Evolutionary conservation across 2,888 invertebrate species (phyloP).

Genomic region (Cremastinae sp.): DNA sequence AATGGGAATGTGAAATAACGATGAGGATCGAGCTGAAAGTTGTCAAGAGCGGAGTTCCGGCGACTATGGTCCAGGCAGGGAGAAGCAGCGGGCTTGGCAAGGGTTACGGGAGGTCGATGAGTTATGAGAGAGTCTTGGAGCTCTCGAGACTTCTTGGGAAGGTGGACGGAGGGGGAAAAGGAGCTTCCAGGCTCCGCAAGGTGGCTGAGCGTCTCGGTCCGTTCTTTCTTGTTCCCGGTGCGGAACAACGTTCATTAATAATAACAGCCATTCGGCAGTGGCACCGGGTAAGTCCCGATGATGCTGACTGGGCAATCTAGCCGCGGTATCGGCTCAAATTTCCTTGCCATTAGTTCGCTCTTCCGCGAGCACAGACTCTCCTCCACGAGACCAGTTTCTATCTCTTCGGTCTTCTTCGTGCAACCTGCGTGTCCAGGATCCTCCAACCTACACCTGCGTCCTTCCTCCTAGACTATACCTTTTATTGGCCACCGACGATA

Average conservation of each 20-base stretch:
- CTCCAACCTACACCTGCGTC: too few relatives aligned
- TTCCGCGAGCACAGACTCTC: conserved; percentile 19
- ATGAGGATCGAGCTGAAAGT: conserved; percentile 6
- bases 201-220: conserved; percentile 44
- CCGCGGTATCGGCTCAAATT: conserved; percentile 67
- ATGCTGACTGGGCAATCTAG: conserved; percentile 64
- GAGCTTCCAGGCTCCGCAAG: conserved; percentile 44
- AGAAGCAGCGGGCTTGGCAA: conserved; percentile 11
- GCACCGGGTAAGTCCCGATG: conserved; percentile 49
- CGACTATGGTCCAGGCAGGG: conserved; percentile 25
- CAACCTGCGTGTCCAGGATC: too few relatives aligned
- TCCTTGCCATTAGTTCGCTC: conserved; percentile 66
- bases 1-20: too few relatives aligned
- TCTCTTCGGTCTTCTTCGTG: neutral
- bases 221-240: conserved; percentile 32
- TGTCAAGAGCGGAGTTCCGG: conserved; percentile 20
- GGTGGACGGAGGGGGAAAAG: conserved; percentile 29
- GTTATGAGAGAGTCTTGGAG: conserved; percentile 53
- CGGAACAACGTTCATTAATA: conserved; percentile 68
- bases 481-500: too few relatives aligned
- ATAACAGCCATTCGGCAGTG: conserved; percentile 64
- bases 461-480: too few relatives aligned
- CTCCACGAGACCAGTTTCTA: conserved; percentile 19
- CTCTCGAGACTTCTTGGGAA: conserved; percentile 56
- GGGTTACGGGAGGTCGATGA: conserved; percentile 55